Evolutionary conservation across 2,888 invertebrate genomes (phyloP).

Genomic region (Nymphalis c-album): DNA sequence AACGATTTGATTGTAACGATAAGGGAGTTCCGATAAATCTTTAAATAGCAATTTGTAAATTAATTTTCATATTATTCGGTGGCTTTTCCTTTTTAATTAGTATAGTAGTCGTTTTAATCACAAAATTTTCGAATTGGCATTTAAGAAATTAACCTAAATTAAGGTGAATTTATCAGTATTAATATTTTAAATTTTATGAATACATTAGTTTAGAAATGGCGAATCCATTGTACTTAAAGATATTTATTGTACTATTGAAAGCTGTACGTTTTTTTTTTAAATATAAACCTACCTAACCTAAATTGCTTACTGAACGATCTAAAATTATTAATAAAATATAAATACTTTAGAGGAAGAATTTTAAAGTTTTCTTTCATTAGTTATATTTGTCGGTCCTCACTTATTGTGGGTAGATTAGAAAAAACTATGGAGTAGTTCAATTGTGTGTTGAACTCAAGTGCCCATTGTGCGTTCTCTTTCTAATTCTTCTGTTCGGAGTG

Average conservation of each 20-base stretch:
- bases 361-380: not conserved
- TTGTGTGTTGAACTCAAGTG: conserved; percentile 17
- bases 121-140: conserved; percentile 28
- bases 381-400: conserved; percentile 37
- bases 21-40: conserved; percentile 39
- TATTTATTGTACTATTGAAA: not conserved
- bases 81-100: conserved; percentile 8
- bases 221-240: conserved; percentile 16
- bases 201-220: conserved; percentile 18
- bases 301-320: not conserved
- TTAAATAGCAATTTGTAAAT: not conserved
- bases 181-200: conserved; percentile 29
- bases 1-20: conserved; percentile 27
- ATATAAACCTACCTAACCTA: not conserved
- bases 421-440: conserved; percentile 20
- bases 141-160: conserved; percentile 20
- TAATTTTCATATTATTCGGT: not conserved
- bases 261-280: not conserved
- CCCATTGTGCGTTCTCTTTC: conserved; percentile 1
- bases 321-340: conserved; percentile 2
- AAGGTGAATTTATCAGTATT: conserved; percentile 32
- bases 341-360: not conserved
- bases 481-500: not conserved
- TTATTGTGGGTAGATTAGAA: conserved; percentile 34
- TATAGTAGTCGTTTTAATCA: conserved; percentile 7